Percentiles rank a stretch among this genome's conserved stretches.
Conservation (phyloP, 2,797 vertebrate species). For the Fratercula arctica region DNA sequence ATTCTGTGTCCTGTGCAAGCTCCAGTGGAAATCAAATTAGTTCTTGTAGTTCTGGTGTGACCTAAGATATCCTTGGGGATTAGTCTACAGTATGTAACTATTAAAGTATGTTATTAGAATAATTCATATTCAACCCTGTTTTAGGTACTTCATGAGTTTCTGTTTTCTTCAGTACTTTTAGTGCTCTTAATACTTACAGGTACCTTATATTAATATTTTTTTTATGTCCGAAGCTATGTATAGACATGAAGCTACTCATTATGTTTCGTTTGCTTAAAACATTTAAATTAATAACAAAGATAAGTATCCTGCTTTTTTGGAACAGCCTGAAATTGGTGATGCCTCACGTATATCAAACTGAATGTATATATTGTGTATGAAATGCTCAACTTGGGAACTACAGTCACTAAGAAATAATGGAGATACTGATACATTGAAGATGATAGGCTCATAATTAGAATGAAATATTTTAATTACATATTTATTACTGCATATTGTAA, state of each 20-base stretch:
- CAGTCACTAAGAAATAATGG: background rate
- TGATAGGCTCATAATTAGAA: background rate
- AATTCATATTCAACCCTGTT: background rate
- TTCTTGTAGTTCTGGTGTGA: background rate
- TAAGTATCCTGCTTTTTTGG: background rate
- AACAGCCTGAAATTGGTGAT: background rate
- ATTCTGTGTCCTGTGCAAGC: background rate
- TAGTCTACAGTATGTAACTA: background rate
- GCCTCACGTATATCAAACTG: background rate
- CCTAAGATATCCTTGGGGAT: background rate
- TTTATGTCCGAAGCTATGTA: background rate
- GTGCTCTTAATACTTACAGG: background rate
- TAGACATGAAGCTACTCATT: background rate
- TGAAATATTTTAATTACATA: background rate
- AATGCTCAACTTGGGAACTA: background rate
- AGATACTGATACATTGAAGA: background rate
- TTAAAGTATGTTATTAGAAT: background rate
- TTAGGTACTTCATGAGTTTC: background rate
- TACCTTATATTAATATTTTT: background rate
- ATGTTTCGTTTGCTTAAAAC: background rate
- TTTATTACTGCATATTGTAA: background rate
- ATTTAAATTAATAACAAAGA: background rate
- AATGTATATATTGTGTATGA: background rate
- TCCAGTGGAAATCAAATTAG: background rate
- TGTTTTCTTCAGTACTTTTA: background rate